Evolutionary conservation across 2,797 vertebrate species (phyloP), one percentile per base, ranked within the genome.

Genomic region (Aldrovandia affinis): DNA sequence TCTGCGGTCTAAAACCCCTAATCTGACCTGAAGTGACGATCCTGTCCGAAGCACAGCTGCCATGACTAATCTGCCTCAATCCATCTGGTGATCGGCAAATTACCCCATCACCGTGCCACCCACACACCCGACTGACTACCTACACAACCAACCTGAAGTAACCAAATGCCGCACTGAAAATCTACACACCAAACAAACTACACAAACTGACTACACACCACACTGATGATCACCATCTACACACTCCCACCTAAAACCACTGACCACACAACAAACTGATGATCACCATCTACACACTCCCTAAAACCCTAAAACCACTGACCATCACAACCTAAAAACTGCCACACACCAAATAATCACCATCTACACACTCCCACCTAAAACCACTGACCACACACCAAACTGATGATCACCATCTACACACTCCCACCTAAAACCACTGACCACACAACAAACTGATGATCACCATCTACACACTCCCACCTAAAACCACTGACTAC

Each of bases 31-130:
- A 89, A 81, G 85, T 87, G 88, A 87, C 92, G 94, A 93, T 95
- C 94, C 93, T 90, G 94, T 95, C 94, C 93, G 94, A 95, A 95
- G 94, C 93, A 91, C 96, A 96, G 95, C 95, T 96, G 95, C 93
- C 90, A 89, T 86, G 83, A 92, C 92, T 95, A 95, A 96, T 96
- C 95, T 95, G 91, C 92, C 92, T 91, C 93, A 92, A 94, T 95
- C 94, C 94, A 93, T 95, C 94, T 96, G 95, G 92, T 95, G 93
- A 95, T 94, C 87, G 83, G 91, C 90, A 93, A 94, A 93, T 94
- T 94, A 91, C 92, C 92, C 91, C 93, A 94, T 92, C 92, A 94
- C 92, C 92, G 25, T 14, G 25, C 44, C 75, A 3, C 39, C n/a
- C 42, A n/a, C 52, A 25, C 52, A 61, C 55, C 52, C 79, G 9